A percentile compares a stretch with the other conserved stretches of the same genome.
phyloP scores from a whole-genome alignment of 2,888 invertebrate species.

The Lottia gigantea region DNA sequence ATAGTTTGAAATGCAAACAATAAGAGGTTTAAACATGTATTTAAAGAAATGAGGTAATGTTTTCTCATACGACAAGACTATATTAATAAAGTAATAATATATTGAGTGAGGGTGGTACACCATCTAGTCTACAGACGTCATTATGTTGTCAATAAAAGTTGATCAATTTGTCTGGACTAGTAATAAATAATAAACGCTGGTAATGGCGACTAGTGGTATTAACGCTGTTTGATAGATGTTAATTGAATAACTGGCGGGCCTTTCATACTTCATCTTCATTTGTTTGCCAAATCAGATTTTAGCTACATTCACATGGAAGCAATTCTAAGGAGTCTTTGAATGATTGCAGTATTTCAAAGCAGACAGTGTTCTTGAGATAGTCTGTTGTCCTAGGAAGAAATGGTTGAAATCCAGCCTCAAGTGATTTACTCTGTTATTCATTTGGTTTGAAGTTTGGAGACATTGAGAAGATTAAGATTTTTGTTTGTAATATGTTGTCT shows the following conservation, averaged over 20 bases:
- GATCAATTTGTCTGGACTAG: no score
- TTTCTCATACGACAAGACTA: no score
- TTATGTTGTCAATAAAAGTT: no score
- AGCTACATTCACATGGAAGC: constrained; percentile 7
- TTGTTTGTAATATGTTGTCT: constrained; percentile 8
- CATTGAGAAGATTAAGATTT: constrained; percentile 4
- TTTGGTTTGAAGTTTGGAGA: constrained; percentile 3
- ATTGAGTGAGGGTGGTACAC: no score
- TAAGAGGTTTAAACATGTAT: no score
- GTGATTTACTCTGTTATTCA: constrained; percentile 9
- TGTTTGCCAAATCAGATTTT: constrained; percentile 5
- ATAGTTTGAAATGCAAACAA: no score
- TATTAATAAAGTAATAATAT: no score
- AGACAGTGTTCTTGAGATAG: constrained; percentile 1
- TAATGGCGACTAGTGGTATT: no score
- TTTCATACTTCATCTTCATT: constrained; percentile 6
- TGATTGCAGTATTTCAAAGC: background rate
- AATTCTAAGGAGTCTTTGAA: background rate
- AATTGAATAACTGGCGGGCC: background rate
- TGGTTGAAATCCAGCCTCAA: background rate
- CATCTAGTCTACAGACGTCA: no score
- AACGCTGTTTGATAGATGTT: background rate
- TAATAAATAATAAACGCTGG: no score
- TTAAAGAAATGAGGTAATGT: no score
- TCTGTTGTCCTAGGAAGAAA: background rate